These are phyloP conservation scores for Episyrphus balteatus DNA, from an alignment of 1,140 invertebrate genomes.

Conservation along the genomic window DNA sequence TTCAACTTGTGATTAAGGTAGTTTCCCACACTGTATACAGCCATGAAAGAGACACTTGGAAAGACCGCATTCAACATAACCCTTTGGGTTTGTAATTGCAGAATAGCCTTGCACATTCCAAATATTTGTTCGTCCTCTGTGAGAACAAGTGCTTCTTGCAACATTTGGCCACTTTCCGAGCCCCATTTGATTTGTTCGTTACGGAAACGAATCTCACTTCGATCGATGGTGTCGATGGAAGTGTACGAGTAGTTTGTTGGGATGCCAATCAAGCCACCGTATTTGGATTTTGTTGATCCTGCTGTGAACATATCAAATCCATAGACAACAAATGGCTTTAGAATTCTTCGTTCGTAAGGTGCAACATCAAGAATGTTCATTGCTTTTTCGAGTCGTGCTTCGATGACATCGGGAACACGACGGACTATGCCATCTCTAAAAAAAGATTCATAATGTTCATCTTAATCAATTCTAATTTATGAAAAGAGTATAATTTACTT, in stretches of 20 bases:
- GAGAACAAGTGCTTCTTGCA: slow-evolving; percentile 53
- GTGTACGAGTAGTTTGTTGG: slow-evolving; percentile 50
- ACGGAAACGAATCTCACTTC: slow-evolving; percentile 41
- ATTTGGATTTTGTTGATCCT: slow-evolving; percentile 26
- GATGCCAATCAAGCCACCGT: slow-evolving; percentile 50
- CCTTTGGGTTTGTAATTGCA: slow-evolving; percentile 44
- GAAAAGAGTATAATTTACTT: slow-evolving; percentile 34
- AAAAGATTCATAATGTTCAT: slow-evolving; percentile 3
- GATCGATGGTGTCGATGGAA: slow-evolving; percentile 37
- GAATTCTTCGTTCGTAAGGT: slow-evolving; percentile 23
- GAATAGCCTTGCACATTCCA: slow-evolving; percentile 61
- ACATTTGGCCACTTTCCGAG: slow-evolving; percentile 44
- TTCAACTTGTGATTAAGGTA: slow-evolving; percentile 43
- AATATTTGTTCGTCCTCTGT: slow-evolving; percentile 65
- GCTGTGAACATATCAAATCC: slow-evolving; percentile 51
- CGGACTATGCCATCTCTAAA: slow-evolving; percentile 38
- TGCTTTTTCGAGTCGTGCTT: slow-evolving; percentile 38
- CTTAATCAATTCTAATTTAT: slow-evolving; percentile 1
- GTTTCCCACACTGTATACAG: slow-evolving; percentile 40
- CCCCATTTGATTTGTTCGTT: slow-evolving; percentile 47
- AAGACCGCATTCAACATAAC: slow-evolving; percentile 42
- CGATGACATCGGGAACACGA: slow-evolving; percentile 32
- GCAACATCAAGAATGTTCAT: slow-evolving; percentile 41
- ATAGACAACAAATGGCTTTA: slow-evolving; percentile 47
- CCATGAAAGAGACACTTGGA: slow-evolving; percentile 37